Evolutionary conservation across 2,113 vertebrate genomes (phyloP), one percentile per base, ranked within the genome.

Genomic region (Atractosteus spatula): DNA sequence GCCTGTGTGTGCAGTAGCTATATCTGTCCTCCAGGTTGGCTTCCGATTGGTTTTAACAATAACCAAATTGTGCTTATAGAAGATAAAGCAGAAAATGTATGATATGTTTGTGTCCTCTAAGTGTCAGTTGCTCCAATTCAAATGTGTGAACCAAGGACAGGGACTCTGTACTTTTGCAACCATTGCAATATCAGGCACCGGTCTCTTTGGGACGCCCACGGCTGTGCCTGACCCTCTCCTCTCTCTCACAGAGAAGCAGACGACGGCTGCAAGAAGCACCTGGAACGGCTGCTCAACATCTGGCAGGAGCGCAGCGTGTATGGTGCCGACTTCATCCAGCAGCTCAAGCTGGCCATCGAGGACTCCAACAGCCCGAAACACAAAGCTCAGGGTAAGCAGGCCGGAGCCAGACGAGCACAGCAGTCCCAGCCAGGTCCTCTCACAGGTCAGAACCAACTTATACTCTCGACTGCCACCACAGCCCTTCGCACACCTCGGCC

Each of bases 291-390:
- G 83, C 89, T 99, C 74, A 96, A 94, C 85, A 99, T 99, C 92
- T 99, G 97, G 97, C 97, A 98, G 85, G 97, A 99, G 85, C 91
- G 97, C 69, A 93, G 83, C 8, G 94, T 99, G 57, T 99, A 99
- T 86, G 92, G 95, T 80, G 77, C 84, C 0, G 97, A 99, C 87
- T 99, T 98, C 85, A 96, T 99, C 73, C 96, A 99, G 86, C 97
- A 99, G 79, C 89, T 99, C 74, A 97, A 93, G 76, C 91, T 98
- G 74, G 96, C 97, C 73, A 96, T 99, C 76, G 96, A 98, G 76
- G 96, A 98, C 81, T 94, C 96, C 4, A 96, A 90, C 85, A 99
- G 97, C 83, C 97, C 97, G 76, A 92, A 91, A 47, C 79, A 79
- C 41, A 82, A 79, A 63, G 89, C 93, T 10, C 86, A 94, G 95